Conservation (phyloP, 1,140 invertebrate genomes). For the Metopolophium dirhodum region DNA sequence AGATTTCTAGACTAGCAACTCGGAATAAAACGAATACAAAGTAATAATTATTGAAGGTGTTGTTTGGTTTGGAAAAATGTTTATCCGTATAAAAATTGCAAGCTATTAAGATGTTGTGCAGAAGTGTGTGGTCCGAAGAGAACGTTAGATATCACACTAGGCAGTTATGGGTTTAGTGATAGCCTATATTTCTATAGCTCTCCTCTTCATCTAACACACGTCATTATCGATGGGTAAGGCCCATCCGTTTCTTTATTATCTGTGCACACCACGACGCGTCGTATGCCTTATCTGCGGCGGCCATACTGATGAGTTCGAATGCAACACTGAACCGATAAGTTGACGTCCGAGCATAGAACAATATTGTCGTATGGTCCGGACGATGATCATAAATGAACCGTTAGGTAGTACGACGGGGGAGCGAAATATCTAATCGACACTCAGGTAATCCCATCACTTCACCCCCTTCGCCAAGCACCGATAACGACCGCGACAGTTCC, state of each 20-base stretch:
- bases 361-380: too few relatives aligned
- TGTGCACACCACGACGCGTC: not conserved
- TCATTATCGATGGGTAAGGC: not conserved
- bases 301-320: not conserved
- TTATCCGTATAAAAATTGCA: not conserved
- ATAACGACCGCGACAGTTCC: not conserved
- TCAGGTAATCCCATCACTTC: not conserved
- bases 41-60: not conserved
- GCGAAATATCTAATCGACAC: not conserved
- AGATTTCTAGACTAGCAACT: not conserved
- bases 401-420: not conserved
- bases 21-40: not conserved
- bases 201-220: not conserved
- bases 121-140: not conserved
- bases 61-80: not conserved
- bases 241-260: not conserved
- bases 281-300: not conserved
- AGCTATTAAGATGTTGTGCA: not conserved
- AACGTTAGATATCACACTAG: not conserved
- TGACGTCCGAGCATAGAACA: not conserved
- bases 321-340: not conserved
- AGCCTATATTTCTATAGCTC: not conserved
- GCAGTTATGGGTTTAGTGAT: not conserved
- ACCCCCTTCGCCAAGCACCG: not conserved
- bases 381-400: not conserved